Evolutionary conservation across 2,888 invertebrate species (phyloP).

Genomic region (Tipula helvola): DNA sequence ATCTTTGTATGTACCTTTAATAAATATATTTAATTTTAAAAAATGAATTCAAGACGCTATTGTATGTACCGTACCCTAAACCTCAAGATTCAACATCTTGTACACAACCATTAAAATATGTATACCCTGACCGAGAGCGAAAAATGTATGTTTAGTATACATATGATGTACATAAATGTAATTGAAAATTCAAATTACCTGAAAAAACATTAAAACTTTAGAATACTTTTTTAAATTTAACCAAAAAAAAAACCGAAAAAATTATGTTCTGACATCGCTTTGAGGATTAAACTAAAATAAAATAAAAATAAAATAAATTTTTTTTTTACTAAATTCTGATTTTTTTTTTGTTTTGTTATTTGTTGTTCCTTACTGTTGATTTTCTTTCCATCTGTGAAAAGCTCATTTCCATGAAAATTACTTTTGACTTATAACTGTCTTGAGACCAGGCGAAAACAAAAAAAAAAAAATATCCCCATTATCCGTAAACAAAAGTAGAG

Average conservation of each 20-base stretch:
- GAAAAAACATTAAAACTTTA: neutral
- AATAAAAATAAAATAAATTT: neutral
- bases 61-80: neutral
- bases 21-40: no score
- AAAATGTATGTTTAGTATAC: neutral
- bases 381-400: slow-evolving; percentile 4
- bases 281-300: neutral
- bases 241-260: neutral
- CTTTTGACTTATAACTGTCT: slow-evolving; percentile 4
- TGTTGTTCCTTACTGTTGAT: slow-evolving; percentile 4
- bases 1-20: no score
- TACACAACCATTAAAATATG: neutral
- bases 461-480: neutral
- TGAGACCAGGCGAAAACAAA: neutral
- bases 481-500: neutral
- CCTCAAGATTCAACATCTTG: neutral
- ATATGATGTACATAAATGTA: neutral
- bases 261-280: slow-evolving; percentile 4
- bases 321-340: neutral
- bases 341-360: neutral
- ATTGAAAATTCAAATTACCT: slow-evolving; percentile 4
- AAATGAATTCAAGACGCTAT: no score
- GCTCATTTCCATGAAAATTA: neutral
- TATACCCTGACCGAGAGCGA: neutral
- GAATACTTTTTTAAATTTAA: neutral